A percentile compares a stretch with the other conserved stretches of the same genome.
These are phyloP conservation scores for Atopsyche davidsoni DNA, from an alignment of 1,140 invertebrate species.

Conservation along the genomic window DNA sequence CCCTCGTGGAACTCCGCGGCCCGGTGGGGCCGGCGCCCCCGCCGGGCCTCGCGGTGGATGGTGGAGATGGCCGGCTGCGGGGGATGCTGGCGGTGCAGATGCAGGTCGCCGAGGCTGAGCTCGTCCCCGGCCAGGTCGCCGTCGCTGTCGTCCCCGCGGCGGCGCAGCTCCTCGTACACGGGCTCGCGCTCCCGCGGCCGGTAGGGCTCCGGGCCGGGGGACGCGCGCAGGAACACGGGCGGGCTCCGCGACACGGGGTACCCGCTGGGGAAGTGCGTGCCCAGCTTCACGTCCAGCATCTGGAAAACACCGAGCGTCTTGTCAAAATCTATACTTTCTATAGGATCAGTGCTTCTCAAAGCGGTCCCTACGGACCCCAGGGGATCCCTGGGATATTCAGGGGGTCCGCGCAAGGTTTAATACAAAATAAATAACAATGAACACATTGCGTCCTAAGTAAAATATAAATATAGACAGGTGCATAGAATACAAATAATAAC, in stretches of 20 bases:
- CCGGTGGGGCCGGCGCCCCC: slow-evolving; percentile 39
- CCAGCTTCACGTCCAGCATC: slow-evolving; percentile 30
- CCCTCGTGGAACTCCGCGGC: slow-evolving; percentile 51
- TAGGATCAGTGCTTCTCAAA: too few species aligned
- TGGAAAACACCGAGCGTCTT: slow-evolving; percentile 15
- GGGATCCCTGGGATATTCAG: too few species aligned
- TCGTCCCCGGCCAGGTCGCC: slow-evolving; percentile 49
- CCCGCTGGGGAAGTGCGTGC: slow-evolving; percentile 28
- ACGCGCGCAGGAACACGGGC: slow-evolving; percentile 24
- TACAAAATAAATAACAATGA: too few species aligned
- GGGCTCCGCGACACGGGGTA: slow-evolving; percentile 28
- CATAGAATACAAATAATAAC: too few species aligned
- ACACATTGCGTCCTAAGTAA: too few species aligned
- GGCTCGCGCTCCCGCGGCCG: slow-evolving; percentile 36
- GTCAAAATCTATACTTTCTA: too few species aligned
- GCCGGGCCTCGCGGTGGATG: slow-evolving; percentile 42
- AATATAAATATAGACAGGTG: too few species aligned
- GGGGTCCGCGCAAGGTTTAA: too few species aligned
- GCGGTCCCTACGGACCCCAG: too few species aligned
- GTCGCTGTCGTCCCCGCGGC: slow-evolving; percentile 43
- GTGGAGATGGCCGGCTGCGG: slow-evolving; percentile 37
- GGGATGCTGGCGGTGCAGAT: slow-evolving; percentile 34
- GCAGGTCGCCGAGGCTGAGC: slow-evolving; percentile 37
- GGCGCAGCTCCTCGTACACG: slow-evolving; percentile 44
- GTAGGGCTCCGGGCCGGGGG: slow-evolving; percentile 28